Conservation (phyloP, 2,888 invertebrate genomes). For the Trichacis sp. region DNA sequence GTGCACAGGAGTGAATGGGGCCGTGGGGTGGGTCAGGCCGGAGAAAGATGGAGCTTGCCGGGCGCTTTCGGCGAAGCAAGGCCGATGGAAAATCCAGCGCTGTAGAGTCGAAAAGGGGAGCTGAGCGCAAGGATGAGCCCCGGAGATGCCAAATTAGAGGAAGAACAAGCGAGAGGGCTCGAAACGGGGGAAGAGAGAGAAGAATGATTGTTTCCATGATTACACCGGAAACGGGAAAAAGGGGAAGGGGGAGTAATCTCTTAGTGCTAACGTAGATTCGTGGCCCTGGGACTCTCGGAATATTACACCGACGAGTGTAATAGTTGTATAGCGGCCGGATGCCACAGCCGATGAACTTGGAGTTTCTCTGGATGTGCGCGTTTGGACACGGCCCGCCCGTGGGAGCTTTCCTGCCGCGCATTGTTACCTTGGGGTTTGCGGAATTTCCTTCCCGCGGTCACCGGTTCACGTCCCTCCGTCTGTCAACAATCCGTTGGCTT, state of each 20-base stretch:
- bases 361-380: not conserved
- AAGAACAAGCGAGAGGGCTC: slow-evolving; percentile 19
- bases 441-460: not conserved
- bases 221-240: slow-evolving; percentile 62
- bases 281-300: slow-evolving; percentile 63
- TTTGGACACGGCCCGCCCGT: no score
- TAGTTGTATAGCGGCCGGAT: slow-evolving; percentile 31
- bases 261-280: slow-evolving; percentile 66
- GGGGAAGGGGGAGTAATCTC: slow-evolving; percentile 63
- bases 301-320: slow-evolving; percentile 61
- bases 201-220: slow-evolving; percentile 68
- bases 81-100: no score
- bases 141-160: slow-evolving; percentile 13
- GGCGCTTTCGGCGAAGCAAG: no score
- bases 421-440: slow-evolving; percentile 42
- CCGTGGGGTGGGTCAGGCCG: slow-evolving; percentile 31
- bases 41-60: no score
- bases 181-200: slow-evolving; percentile 54
- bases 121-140: slow-evolving; percentile 17
- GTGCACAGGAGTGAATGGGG: slow-evolving; percentile 62
- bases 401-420: no score
- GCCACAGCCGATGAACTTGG: not conserved
- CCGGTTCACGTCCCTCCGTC: not conserved
- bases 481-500: slow-evolving; percentile 17
- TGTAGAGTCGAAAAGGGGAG: slow-evolving; percentile 9